Evolutionary conservation across 2,797 vertebrate species (phyloP).

Genomic region (Natrix natrix): DNA sequence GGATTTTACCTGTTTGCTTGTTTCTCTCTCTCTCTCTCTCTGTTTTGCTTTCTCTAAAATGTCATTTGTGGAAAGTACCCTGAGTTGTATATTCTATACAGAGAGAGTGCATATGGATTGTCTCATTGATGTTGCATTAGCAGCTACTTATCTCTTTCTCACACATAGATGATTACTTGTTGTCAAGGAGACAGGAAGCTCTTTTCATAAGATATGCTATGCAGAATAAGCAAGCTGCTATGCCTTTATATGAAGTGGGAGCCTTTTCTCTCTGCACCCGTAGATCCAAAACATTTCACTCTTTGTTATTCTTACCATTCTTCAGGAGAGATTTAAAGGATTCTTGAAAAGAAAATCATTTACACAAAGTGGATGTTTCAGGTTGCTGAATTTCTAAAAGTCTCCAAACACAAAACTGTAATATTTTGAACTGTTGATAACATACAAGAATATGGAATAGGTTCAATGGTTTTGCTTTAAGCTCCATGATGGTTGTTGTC

Average conservation of each 20-base stretch:
- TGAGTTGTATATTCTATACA: conserved; percentile 24
- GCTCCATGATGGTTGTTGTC: background rate
- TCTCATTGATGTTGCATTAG: conserved; percentile 34
- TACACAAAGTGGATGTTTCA: background rate
- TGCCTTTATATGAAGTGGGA: background rate
- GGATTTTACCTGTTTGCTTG: background rate
- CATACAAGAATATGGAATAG: background rate
- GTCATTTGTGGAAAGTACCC: conserved; percentile 40
- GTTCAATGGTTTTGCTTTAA: background rate
- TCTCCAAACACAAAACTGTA: background rate
- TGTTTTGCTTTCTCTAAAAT: conserved; percentile 30
- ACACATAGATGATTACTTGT: conserved; percentile 46
- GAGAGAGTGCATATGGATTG: conserved; percentile 18
- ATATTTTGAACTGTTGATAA: background rate
- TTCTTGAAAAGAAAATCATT: background rate
- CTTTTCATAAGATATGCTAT: conserved; percentile 14
- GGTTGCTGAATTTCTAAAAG: background rate
- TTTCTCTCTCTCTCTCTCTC: background rate
- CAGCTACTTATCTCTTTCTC: conserved; percentile 42
- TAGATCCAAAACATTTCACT: background rate
- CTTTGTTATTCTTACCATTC: background rate
- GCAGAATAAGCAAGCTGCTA: conserved; percentile 44
- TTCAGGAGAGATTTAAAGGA: background rate
- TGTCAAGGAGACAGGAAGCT: conserved; percentile 55
- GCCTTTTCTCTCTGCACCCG: no score